These are phyloP conservation scores for Mya arenaria DNA, from an alignment of 1,140 invertebrate genomes.

Conservation along the genomic window DNA sequence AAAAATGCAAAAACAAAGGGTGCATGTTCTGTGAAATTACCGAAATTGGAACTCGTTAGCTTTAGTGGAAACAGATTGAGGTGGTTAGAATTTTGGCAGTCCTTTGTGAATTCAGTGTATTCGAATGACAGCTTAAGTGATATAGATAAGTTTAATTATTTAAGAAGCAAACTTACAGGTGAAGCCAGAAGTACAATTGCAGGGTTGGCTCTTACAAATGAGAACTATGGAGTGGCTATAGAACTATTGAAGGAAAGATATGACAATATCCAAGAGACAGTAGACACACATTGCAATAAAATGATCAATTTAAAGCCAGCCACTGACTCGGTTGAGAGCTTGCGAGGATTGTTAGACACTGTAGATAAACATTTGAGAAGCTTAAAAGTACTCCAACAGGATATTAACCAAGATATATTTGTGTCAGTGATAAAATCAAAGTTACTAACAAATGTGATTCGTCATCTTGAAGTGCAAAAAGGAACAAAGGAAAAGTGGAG, in stretches of 20 bases:
- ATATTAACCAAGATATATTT: slow-evolving; percentile 7
- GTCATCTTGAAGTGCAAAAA: slow-evolving; percentile 5
- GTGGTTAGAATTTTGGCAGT: slow-evolving; percentile 2
- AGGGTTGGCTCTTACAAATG: background rate
- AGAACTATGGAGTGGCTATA: slow-evolving; percentile 3
- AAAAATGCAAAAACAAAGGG: background rate
- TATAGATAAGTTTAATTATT: slow-evolving; percentile 1
- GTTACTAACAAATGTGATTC: background rate
- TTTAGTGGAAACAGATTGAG: background rate
- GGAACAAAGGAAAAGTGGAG: background rate
- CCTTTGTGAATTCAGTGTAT: background rate
- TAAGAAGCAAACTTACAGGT: background rate
- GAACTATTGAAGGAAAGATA: background rate
- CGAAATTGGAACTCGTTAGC: background rate
- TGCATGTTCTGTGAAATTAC: background rate
- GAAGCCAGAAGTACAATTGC: background rate
- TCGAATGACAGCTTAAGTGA: background rate
- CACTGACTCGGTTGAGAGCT: background rate
- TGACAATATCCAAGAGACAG: slow-evolving; percentile 8
- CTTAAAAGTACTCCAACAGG: background rate
- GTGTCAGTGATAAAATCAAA: slow-evolving; percentile 7
- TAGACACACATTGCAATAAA: background rate
- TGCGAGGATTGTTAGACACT: background rate
- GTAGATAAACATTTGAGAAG: slow-evolving; percentile 10
- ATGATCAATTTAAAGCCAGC: background rate